Evolutionary conservation across 2,797 vertebrate genomes (phyloP).

Genomic region (Remorina albescens): DNA sequence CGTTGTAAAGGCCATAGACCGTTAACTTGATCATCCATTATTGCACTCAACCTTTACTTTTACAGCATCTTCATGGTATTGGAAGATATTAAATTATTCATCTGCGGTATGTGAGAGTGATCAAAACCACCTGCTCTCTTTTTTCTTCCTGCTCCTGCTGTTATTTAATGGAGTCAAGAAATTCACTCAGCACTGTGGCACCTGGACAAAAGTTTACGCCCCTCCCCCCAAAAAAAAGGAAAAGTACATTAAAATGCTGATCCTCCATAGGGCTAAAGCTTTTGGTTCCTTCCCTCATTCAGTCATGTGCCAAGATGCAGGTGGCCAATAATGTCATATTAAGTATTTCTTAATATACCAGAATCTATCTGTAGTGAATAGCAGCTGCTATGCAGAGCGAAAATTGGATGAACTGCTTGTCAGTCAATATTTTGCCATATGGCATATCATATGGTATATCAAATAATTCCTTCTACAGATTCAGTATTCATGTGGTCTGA

Average conservation of each 20-base stretch:
- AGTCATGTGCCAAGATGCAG: constrained; percentile 57
- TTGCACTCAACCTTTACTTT: constrained; percentile 2
- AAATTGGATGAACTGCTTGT: constrained; percentile 76
- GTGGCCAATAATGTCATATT: constrained; percentile 80
- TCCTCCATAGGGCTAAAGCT: constrained; percentile 9
- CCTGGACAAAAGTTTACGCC: not conserved
- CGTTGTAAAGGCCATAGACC: not conserved
- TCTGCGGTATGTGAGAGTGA: not conserved
- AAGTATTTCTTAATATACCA: constrained; percentile 73
- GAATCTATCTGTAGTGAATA: constrained; percentile 74
- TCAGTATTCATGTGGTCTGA: constrained; percentile 57
- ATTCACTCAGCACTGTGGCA: not conserved
- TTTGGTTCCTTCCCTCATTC: constrained; percentile 35
- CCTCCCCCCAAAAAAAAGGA: too few relatives aligned
- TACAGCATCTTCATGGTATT: not conserved
- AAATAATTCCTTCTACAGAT: constrained; percentile 72
- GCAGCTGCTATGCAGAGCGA: constrained; percentile 74
- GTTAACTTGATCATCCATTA: constrained; percentile 9
- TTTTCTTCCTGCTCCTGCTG: not conserved
- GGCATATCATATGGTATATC: constrained; percentile 78
- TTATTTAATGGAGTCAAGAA: not conserved
- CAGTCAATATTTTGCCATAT: constrained; percentile 77
- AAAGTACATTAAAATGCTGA: not conserved
- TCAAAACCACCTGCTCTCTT: not conserved
- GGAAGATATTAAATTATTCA: not conserved